phyloP scores from a whole-genome alignment of 1,140 invertebrate species.

The Schmidtea mediterranea region DNA sequence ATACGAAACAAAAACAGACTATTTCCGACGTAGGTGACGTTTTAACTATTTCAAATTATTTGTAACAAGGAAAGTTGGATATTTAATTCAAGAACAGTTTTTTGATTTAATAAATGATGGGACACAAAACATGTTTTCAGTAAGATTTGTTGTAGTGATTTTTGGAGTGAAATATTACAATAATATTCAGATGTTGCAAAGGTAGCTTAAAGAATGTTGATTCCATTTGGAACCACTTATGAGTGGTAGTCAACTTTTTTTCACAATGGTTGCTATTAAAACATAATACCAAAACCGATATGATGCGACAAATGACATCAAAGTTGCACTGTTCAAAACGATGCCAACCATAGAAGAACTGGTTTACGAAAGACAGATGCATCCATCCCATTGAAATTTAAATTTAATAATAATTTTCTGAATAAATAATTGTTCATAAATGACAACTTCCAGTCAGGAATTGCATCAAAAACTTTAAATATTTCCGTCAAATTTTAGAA shows the following conservation, averaged over 20 bases:
- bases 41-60: too few relatives aligned
- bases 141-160: not conserved
- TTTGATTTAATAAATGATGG: conserved; percentile 1
- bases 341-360: not conserved
- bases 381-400: not conserved
- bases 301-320: not conserved
- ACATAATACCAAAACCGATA: not conserved
- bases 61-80: too few relatives aligned
- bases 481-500: too few relatives aligned
- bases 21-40: too few relatives aligned
- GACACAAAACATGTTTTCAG: conserved; percentile 2
- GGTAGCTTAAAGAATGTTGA: not conserved
- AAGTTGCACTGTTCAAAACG: conserved; percentile 1
- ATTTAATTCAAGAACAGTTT: conserved; percentile 1
- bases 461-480: too few relatives aligned
- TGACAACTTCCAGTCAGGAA: too few relatives aligned
- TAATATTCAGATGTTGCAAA: not conserved
- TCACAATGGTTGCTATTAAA: not conserved
- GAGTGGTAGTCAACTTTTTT: not conserved
- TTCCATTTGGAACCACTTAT: conserved; percentile 1
- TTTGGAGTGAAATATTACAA: not conserved
- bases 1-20: too few relatives aligned
- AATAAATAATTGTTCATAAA: too few relatives aligned
- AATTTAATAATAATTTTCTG: not conserved
- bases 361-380: not conserved